These are phyloP conservation scores for Rhinogobio ventralis DNA, from an alignment of 2,797 vertebrate genomes.

Conservation along the genomic window DNA sequence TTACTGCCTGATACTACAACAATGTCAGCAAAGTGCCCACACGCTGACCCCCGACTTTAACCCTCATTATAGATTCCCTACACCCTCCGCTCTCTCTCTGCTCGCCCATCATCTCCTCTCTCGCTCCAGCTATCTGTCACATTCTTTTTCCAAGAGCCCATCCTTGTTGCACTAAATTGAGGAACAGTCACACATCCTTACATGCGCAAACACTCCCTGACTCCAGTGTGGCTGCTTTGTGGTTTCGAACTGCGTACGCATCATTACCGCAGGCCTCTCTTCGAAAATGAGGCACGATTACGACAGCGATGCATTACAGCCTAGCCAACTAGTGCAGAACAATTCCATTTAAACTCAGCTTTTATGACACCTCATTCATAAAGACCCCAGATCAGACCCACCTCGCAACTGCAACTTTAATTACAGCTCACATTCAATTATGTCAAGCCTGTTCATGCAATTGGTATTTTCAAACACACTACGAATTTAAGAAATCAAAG, in stretches of 20 bases:
- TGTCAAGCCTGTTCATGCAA: conserved; percentile 67
- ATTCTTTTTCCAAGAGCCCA: conserved; percentile 53
- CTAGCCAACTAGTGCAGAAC: conserved; percentile 77
- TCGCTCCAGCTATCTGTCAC: conserved; percentile 48
- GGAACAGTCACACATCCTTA: conserved; percentile 46
- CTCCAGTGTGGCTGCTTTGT: conserved; percentile 65
- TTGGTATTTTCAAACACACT: conserved; percentile 67
- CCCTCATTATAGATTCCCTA: conserved; percentile 54
- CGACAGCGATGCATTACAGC: conserved; percentile 70
- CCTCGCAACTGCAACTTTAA: conserved; percentile 73
- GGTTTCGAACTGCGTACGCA: conserved; percentile 68
- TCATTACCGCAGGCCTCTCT: conserved; percentile 72
- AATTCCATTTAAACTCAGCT: conserved; percentile 76
- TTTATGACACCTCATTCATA: conserved; percentile 64
- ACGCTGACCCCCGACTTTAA: conserved; percentile 48
- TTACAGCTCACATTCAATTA: conserved; percentile 75
- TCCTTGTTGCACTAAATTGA: conserved; percentile 63
- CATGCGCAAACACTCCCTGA: conserved; percentile 54
- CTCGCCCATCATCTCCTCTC: conserved; percentile 30
- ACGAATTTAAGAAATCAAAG: not conserved
- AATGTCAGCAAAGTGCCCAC: conserved; percentile 51
- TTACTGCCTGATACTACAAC: conserved; percentile 44
- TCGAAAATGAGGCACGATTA: conserved; percentile 77
- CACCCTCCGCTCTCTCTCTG: conserved; percentile 26
- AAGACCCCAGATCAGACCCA: conserved; percentile 69